Base-by-base conservation (phyloP, 1,140 invertebrate genomes). In the Zaprionus lachaisei region DNA sequence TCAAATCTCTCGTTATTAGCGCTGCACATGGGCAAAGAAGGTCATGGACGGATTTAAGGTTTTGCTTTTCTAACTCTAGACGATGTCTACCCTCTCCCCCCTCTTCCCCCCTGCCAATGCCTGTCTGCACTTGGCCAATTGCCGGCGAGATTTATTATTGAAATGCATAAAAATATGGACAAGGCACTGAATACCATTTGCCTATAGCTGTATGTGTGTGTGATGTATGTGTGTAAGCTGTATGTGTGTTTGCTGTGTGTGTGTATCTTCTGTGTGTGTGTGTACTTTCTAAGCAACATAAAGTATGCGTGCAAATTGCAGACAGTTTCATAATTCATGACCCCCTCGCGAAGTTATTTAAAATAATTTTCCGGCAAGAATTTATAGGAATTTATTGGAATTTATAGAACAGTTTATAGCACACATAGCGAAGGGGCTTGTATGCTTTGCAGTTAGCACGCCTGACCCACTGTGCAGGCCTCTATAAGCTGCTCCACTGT, bases 21-120 rank as follows among this genome's bases (percentile, higher is more conserved):
- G 28, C 26, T 58, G 75, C 62, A 79, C 66, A 74, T 54, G 60
- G 55, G 79, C 86, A 90, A 89, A 89, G 85, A 89, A 89, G 85
- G 85, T 89, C 85, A 89, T 89, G 85, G 85, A 89, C 85, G 80
- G 85, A 90, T 89, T 90, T 89, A 74, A 77, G 74, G 84, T 78
- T 72, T 84, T 65, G 31, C 62, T 66, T 62, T 72, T 74, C 72
- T 47, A 24, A 62, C 51, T 77, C 63, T 61, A 47, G 51, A 28
- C 37, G 31, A 20, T 1, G 15, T 20, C 64, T n/a, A 9, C 41
- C 41, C 54, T 26, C 44, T 38, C 51, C 26, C 7, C 38, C 20
- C 31, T 28, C 44, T 31, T 17, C 54, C 2, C 5, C 63, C 34
- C 15, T 26, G 26, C 31, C 56, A 11, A 14, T 28, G 24, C 22